Conservation (phyloP, 2,888 invertebrate genomes). For the Caenorhabditis becei region DNA sequence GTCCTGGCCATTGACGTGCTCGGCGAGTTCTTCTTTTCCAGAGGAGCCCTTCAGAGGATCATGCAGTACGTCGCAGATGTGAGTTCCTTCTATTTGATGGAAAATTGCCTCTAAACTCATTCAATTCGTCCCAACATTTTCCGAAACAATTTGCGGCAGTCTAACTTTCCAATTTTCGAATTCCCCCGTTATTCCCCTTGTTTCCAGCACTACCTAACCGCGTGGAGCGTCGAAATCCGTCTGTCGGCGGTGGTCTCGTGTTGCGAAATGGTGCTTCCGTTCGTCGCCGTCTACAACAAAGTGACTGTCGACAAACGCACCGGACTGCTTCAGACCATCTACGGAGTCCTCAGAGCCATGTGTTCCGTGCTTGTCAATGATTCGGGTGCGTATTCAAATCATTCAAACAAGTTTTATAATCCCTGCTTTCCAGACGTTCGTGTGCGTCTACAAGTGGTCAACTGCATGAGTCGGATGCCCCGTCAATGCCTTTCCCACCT, state of each 20-base stretch:
- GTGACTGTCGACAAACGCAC: conserved; percentile 65
- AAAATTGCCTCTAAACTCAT: too few relatives aligned
- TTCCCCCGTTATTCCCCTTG: too few relatives aligned
- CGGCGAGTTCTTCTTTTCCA: conserved; percentile 88
- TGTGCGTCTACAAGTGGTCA: conserved; percentile 93
- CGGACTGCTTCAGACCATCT: conserved; percentile 89
- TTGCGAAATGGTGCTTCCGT: conserved; percentile 90
- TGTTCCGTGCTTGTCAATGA: conserved; percentile 95
- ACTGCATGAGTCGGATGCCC: conserved; percentile 85
- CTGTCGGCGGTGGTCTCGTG: conserved; percentile 96
- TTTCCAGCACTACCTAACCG: conserved; percentile 85
- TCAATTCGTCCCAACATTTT: too few relatives aligned
- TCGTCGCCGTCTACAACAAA: conserved; percentile 84
- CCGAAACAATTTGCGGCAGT: too few relatives aligned
- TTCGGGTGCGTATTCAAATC: conserved; percentile 85
- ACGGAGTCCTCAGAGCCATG: conserved; percentile 92
- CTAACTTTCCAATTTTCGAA: too few relatives aligned
- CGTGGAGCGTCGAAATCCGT: conserved; percentile 93
- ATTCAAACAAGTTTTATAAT: too few relatives aligned
- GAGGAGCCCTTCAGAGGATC: conserved; percentile 78
- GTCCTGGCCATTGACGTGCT: conserved; percentile 94
- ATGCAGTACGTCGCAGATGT: conserved; percentile 80
- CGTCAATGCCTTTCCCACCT: conserved; percentile 90
- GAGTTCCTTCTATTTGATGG: too few relatives aligned
- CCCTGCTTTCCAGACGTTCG: conserved; percentile 87